Percentiles rank a stretch among this genome's conserved stretches.
phyloP scores from a whole-genome alignment of 1,140 invertebrate species.

The Oedothorax gibbosus region DNA sequence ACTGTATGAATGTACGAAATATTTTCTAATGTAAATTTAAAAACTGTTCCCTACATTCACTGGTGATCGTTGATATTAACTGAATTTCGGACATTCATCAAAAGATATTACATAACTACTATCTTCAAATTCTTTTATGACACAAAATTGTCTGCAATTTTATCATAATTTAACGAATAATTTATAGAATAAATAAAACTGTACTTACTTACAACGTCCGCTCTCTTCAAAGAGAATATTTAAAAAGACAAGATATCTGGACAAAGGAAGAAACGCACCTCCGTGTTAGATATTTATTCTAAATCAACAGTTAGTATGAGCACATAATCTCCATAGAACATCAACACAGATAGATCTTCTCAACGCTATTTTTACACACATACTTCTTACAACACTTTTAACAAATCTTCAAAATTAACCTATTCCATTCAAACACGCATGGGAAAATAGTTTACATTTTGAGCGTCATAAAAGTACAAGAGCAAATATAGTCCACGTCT shows the following conservation, averaged over 20 bases:
- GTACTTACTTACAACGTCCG: background rate
- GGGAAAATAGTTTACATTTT: constrained; percentile 3
- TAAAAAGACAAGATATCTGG: background rate
- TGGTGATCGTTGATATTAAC: no score
- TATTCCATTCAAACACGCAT: background rate
- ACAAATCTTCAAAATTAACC: background rate
- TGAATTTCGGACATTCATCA: no score
- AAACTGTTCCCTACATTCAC: no score
- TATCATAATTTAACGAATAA: no score
- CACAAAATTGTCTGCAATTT: no score
- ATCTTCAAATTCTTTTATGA: no score
- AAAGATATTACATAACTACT: no score
- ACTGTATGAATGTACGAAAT: no score
- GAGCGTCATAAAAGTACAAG: background rate
- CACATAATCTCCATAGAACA: constrained; percentile 32
- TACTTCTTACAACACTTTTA: background rate
- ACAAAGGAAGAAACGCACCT: constrained; percentile 12
- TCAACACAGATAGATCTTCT: background rate
- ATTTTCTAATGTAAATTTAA: no score
- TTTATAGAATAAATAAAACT: background rate
- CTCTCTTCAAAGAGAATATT: background rate
- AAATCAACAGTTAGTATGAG: constrained; percentile 49
- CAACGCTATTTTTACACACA: constrained; percentile 17
- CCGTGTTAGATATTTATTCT: constrained; percentile 58
- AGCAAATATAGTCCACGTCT: background rate